Base-by-base conservation (phyloP, 2,888 invertebrate genomes). In the Drosophila conformis region DNA sequence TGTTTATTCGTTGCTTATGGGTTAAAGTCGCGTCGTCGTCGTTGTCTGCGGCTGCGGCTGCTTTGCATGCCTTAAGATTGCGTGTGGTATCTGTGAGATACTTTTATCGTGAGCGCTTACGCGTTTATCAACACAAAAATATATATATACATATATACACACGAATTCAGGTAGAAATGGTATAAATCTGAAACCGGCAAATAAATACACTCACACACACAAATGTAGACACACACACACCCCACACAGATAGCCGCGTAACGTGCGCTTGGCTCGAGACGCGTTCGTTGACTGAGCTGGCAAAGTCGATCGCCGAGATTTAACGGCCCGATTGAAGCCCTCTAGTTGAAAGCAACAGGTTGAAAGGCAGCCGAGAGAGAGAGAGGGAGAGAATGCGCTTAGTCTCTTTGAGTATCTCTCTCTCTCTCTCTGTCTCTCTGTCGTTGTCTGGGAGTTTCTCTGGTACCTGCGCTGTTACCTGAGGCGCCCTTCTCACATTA, bases 271-370 rank as follows among this genome's bases (percentile, higher is more conserved):
- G 71, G 82, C 77, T 86, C 79, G 79, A 91, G 86, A 82, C 84
- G 76, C 83, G 88, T 84, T 91, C 90, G 89, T 89, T 80, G 78
- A 90, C 91, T 90, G 81, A 91, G 70, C 72, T 69, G 53, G 18
- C 49, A 76, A 46, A 76, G 79, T 76, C 80, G 84, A 73, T 85
- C 76, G 83, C 56, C 61, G 77, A 77, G 88, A 90, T 90, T 90
- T 75, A 58, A 64, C 76, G 56, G 33, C 21, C 38, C 74, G 83
- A 71, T 85, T 83, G 80, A 84, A 84, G 77, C 52, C 13, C 53
- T 51, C 29, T 5, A 71, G 80, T 84, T 87, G 87, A 84, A 84
- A 71, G 66, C 21, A 56, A 56, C 56, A 56, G 56, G 56, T 56
- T 56, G 56, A 56, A 56, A 38, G 29, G 38, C 38, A 56, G n/a